Conservation (phyloP, 2,888 invertebrate genomes). For the Nasonia oneida region DNA sequence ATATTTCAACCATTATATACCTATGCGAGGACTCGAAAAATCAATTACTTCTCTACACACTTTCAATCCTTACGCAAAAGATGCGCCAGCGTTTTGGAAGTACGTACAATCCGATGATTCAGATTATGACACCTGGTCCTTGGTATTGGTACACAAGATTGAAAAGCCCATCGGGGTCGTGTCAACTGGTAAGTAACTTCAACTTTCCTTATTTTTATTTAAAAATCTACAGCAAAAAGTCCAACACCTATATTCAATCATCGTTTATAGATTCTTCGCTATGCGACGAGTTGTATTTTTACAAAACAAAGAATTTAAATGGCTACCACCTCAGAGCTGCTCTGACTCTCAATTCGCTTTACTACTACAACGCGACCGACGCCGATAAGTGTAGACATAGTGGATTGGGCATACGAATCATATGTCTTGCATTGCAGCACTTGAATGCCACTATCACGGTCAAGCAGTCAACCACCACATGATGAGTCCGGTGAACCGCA, state of each 20-base stretch:
- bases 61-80: slow-evolving; percentile 10
- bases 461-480: not conserved
- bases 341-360: not conserved
- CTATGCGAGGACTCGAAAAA: not conserved
- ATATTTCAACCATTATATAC: not conserved
- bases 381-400: not conserved
- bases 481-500: not conserved
- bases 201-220: not conserved
- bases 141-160: not conserved
- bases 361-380: not conserved
- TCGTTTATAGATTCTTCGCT: not conserved
- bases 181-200: not conserved
- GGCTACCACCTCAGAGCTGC: not conserved
- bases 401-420: not conserved
- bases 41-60: not conserved
- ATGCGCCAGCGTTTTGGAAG: not conserved
- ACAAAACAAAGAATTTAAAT: slow-evolving; percentile 4
- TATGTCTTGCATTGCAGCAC: not conserved
- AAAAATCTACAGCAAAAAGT: not conserved
- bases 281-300: slow-evolving; percentile 2
- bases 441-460: not conserved
- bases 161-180: not conserved
- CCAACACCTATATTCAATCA: not conserved
- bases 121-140: not conserved
- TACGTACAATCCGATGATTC: not conserved